Base-by-base conservation (phyloP, 1,140 invertebrate genomes). In the Tetramorium simillimum region DNA sequence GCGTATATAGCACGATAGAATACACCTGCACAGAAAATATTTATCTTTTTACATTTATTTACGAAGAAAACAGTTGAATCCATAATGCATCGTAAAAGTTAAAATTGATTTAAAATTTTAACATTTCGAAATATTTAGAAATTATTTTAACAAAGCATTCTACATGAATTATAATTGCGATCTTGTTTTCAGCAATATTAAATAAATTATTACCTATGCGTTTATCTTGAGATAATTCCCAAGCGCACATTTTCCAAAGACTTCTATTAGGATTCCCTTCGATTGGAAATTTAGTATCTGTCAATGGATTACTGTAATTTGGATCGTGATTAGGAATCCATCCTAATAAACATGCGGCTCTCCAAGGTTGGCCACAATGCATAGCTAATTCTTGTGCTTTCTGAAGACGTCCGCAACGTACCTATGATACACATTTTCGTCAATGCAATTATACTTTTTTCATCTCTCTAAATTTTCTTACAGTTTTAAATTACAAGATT, bases 201-300 rank as follows among this genome's bases (percentile, higher is more conserved):
- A 77, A 62, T 49, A 87, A 40, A 69, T 77, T 24, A 92, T 88
- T 91, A 94, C 94, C 93, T 91, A 96, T 91, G 86, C 95, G 92
- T 63, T 92, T 92, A 92, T 97, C 96, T 92, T 96, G 93, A 28
- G 96, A 97, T 93, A 98, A 95, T 90, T 97, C 95, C 97, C 98
- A 97, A 86, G 98, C 97, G 92, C 97, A 97, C 90, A 96, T 96
- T 92, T 99, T 99, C 99, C 99, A 99, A 1, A 99, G 95, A 95
- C 99, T 98, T 93, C 99, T 96, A 82, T 97, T 97, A 1, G 97
- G 97, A 95, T 99, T 99, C 1, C 99, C 99, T 93, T 97, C 96
- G 40, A 98, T 96, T 65, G 97, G 96, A 85, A 96, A 91, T 95
- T 96, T 95, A 80, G 93, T 93, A 94, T 96, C 86, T 92, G 92